Percentiles rank a stretch among this genome's conserved stretches.
Conservation (phyloP, 2,113 vertebrate species). For the Chauna torquata region DNA sequence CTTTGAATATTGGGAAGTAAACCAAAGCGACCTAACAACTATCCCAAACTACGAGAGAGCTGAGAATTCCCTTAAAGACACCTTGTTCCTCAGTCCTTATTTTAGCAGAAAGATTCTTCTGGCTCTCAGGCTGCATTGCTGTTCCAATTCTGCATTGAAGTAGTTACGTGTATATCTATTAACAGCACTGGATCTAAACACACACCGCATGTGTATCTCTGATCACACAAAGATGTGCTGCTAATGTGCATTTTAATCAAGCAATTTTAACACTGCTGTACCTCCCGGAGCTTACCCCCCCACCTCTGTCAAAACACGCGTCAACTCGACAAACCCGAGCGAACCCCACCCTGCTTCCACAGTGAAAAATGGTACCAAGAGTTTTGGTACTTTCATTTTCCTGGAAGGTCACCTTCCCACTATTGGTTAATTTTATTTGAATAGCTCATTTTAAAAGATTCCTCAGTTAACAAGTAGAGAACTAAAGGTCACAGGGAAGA, state of each 20-base stretch:
- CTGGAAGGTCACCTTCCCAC: neutral
- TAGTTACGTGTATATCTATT: neutral
- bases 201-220: neutral
- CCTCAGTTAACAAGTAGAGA: neutral
- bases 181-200: neutral
- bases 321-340: neutral
- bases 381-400: neutral
- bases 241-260: neutral
- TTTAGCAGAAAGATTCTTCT: neutral
- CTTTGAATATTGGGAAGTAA: neutral
- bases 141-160: neutral
- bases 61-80: neutral
- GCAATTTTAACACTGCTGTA: neutral
- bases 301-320: neutral
- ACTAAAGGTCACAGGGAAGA: neutral
- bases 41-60: neutral
- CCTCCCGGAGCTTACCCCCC: neutral
- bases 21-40: neutral
- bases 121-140: neutral
- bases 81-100: neutral
- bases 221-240: neutral
- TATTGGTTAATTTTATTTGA: neutral
- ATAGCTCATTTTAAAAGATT: neutral
- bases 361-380: neutral
- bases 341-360: neutral